phyloP scores from a whole-genome alignment of 2,888 invertebrate species.

The Sarcophaga variegata region DNA sequence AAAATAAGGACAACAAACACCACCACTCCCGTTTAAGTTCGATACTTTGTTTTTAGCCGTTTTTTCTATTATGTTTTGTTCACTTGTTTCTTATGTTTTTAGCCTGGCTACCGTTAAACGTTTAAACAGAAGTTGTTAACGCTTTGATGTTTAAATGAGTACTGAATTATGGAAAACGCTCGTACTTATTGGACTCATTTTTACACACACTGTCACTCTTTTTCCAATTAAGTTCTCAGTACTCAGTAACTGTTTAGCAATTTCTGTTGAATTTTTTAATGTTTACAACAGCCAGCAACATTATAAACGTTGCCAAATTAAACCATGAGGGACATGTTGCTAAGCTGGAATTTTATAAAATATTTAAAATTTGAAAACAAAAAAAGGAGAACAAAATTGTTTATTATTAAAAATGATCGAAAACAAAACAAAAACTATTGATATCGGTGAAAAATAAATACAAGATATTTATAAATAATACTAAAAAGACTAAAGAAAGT shows the following conservation, averaged over 20 bases:
- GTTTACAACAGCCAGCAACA: not conserved
- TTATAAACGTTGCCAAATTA: not conserved
- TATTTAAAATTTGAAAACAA: not conserved
- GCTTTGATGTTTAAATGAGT: conserved; percentile 64
- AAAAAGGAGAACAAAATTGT: too few species aligned
- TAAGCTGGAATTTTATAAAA: not conserved
- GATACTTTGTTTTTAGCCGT: conserved; percentile 40
- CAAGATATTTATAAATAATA: too few species aligned
- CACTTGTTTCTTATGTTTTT: conserved; percentile 6
- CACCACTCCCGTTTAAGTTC: conserved; percentile 24
- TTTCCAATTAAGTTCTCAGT: conserved; percentile 43
- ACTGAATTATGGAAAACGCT: conserved; percentile 56
- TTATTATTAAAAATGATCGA: too few species aligned
- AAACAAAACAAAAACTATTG: too few species aligned
- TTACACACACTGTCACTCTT: not conserved
- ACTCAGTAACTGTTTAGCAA: not conserved
- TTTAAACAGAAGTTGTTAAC: conserved; percentile 40
- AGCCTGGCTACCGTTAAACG: conserved; percentile 43
- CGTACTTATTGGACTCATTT: conserved; percentile 46
- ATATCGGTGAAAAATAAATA: too few species aligned
- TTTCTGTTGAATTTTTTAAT: conserved; percentile 21
- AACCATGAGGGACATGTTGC: not conserved
- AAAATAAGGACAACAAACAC: conserved; percentile 35
- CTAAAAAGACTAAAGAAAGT: too few species aligned
- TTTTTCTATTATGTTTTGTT: conserved; percentile 27